Base-by-base conservation (phyloP, 2,797 vertebrate species). In the Galago senegalensis region DNA sequence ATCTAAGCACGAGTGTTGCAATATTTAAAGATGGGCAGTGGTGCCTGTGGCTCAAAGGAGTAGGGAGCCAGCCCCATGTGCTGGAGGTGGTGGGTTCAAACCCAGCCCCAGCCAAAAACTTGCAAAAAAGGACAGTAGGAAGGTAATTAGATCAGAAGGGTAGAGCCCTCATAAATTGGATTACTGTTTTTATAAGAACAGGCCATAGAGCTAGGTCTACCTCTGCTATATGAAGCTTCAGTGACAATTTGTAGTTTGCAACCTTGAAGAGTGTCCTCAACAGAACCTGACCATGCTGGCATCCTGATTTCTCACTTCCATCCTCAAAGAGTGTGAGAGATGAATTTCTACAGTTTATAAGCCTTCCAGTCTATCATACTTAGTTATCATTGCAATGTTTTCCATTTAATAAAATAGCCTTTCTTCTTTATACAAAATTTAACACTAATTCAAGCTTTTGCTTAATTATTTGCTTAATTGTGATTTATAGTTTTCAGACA, bases 351-450 rank as follows among this genome's bases (percentile, higher is more conserved):
- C 31, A 60, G 5, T 25, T 18, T 46, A 21, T 23, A 84, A 11
- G 6, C 0, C 20, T 69, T 5, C 1, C 3, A 4, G 1, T 29
- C 8, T 69, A 10, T 58, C 5, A 5, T 49, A 61, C 11, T 21
- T 17, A 46, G 6, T 76, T 69, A 77, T 18, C 83, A 56, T 25
- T 46, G 0, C 25, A 61, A 7, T 0, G 12, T 70, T 80, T 67
- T 13, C 63, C 6, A 70, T 92, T 77, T 94, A 79, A 67, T 61
- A 61, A 67, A 94, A 89, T 21, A 29, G 9, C 5, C 2, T 91
- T 90, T 82, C n/a, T 67, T 29, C 21, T 34, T 23, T 56, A 53
- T 27, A 63, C 3, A 92, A 89, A 77, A n/a, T 53, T 89, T 89
- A 72, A 23, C 16, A 5, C 1, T 92, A 70, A 75, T 17, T 87